These are phyloP conservation scores for Galeopterus variegatus DNA, from an alignment of 2,113 vertebrate genomes.

Conservation along the genomic window DNA sequence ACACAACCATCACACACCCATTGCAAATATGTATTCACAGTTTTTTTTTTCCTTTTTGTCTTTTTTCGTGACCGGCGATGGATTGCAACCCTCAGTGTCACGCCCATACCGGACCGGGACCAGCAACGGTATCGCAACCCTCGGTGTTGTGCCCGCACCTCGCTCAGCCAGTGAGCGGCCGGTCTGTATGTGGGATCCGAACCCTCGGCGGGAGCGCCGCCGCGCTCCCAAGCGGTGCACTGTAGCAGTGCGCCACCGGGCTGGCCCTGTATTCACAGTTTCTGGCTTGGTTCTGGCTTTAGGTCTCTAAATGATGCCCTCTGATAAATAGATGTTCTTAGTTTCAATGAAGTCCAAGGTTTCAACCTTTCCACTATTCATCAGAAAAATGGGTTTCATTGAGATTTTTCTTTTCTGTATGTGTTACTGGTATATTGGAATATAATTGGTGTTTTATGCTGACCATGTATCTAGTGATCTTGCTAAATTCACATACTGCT, in stretches of 20 bases:
- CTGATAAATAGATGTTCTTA: not conserved
- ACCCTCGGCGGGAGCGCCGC: no score
- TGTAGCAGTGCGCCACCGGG: no score
- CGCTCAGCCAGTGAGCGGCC: no score
- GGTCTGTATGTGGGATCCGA: no score
- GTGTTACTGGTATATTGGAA: not conserved
- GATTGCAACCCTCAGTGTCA: no score
- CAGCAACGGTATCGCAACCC: no score
- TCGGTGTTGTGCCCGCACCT: no score
- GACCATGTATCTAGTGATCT: not conserved
- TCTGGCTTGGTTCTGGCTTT: not conserved
- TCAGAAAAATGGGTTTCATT: not conserved
- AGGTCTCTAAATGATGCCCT: not conserved
- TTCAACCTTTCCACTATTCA: not conserved
- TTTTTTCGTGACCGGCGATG: no score
- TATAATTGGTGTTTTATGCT: not conserved
- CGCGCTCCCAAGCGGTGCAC: no score
- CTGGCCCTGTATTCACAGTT: no score
- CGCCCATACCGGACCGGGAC: no score
- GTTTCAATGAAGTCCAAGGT: not conserved
- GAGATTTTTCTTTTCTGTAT: not conserved
- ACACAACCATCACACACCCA: rapidly evolving
- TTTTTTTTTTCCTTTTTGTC: no score
- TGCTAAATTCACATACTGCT: not conserved
- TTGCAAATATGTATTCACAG: rapidly evolving